Conservation (phyloP, 2,888 invertebrate genomes). For the Portevinia maculata region DNA sequence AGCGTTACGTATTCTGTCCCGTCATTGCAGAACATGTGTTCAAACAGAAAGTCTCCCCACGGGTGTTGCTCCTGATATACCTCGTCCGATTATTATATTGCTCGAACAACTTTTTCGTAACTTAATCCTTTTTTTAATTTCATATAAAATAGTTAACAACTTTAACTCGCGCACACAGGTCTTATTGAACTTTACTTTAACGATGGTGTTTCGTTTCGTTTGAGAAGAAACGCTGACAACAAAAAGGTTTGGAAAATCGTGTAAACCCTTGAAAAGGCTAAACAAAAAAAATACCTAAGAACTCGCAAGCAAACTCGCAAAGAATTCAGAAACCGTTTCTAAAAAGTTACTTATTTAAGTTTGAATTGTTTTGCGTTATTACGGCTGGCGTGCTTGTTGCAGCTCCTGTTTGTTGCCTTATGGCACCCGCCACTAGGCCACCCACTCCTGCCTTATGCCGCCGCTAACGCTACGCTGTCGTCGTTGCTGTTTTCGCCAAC, state of each 20-base stretch:
- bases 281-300: slow-evolving; percentile 36
- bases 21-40: too few relatives aligned
- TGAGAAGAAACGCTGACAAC: slow-evolving; percentile 18
- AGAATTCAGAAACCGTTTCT: slow-evolving; percentile 72
- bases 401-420: slow-evolving; percentile 14
- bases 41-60: neutral
- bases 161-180: slow-evolving; percentile 22
- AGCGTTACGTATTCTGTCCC: too few relatives aligned
- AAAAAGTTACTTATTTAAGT: slow-evolving; percentile 72
- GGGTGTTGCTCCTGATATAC: neutral
- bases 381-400: slow-evolving; percentile 57
- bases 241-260: neutral
- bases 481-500: slow-evolving; percentile 37
- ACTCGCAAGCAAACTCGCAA: slow-evolving; percentile 70
- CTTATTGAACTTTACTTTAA: slow-evolving; percentile 49
- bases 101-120: slow-evolving; percentile 5
- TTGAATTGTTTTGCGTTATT: slow-evolving; percentile 74
- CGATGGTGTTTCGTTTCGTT: slow-evolving; percentile 22
- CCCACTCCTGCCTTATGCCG: slow-evolving; percentile 27
- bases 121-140: neutral
- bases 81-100: neutral
- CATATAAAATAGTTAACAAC: slow-evolving; percentile 21
- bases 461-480: slow-evolving; percentile 36
- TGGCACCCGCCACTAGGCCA: neutral
- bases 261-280: slow-evolving; percentile 29